phyloP scores from a whole-genome alignment of 2,797 vertebrate genomes.

The Protonibea diacanthus region DNA sequence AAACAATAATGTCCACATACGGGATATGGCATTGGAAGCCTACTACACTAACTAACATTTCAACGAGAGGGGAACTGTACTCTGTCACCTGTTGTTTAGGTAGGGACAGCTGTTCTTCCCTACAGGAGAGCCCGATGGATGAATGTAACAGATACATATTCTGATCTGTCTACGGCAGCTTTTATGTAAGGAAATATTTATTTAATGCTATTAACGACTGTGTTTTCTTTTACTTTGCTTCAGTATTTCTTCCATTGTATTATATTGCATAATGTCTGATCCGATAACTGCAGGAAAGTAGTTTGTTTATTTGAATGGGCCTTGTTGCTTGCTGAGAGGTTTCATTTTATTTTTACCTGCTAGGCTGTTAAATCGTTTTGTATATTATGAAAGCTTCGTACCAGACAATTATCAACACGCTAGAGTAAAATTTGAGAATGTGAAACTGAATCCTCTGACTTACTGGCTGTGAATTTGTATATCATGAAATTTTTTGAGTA shows the following conservation, averaged over 20 bases:
- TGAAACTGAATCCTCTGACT: slow-evolving; percentile 83
- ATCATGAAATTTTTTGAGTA: slow-evolving; percentile 75
- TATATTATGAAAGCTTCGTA: slow-evolving; percentile 81
- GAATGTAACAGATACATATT: slow-evolving; percentile 88
- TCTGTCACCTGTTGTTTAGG: slow-evolving; percentile 68
- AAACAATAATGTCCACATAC: slow-evolving; percentile 38
- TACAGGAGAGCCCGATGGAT: slow-evolving; percentile 81
- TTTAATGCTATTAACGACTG: slow-evolving; percentile 75
- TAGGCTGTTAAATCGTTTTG: slow-evolving; percentile 84
- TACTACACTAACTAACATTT: slow-evolving; percentile 52
- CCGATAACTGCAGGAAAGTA: slow-evolving; percentile 70
- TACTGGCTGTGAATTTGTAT: slow-evolving; percentile 87
- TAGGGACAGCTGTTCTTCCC: slow-evolving; percentile 69
- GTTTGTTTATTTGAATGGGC: slow-evolving; percentile 71
- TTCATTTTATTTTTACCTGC: slow-evolving; percentile 80
- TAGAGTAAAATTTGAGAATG: slow-evolving; percentile 82
- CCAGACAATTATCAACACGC: slow-evolving; percentile 75
- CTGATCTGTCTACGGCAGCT: slow-evolving; percentile 85
- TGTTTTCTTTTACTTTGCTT: slow-evolving; percentile 70
- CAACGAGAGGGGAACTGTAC: slow-evolving; percentile 46
- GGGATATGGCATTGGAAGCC: slow-evolving; percentile 41
- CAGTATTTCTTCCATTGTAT: slow-evolving; percentile 79
- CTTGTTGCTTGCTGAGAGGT: slow-evolving; percentile 78
- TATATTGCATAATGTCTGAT: slow-evolving; percentile 80
- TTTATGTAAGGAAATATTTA: slow-evolving; percentile 77